phyloP scores from a whole-genome alignment of 2,113 vertebrate genomes.

The Siphamia tubifer region DNA sequence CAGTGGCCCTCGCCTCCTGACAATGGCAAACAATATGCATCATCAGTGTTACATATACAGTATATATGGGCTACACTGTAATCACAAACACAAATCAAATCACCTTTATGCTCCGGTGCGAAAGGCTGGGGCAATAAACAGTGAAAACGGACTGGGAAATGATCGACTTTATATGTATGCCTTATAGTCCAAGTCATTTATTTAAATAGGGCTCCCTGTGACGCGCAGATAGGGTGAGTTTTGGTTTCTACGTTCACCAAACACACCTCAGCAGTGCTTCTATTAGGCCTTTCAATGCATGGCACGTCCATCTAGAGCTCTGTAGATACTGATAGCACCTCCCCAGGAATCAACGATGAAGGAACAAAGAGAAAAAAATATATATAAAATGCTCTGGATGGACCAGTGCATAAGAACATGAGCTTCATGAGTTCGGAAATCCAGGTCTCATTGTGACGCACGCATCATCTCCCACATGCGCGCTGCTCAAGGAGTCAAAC shows the following conservation, averaged over 20 bases:
- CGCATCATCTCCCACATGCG: background rate
- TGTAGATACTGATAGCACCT: constrained; percentile 61
- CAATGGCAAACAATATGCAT: constrained; percentile 34
- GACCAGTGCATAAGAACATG: constrained; percentile 39
- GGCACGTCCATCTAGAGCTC: constrained; percentile 61
- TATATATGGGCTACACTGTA: constrained; percentile 40
- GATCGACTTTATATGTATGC: constrained; percentile 55
- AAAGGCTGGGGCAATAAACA: constrained; percentile 56
- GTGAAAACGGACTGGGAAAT: constrained; percentile 64
- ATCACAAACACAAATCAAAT: constrained; percentile 71
- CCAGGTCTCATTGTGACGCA: constrained; percentile 5
- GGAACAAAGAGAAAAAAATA: constrained; percentile 76
- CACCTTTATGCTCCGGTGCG: constrained; percentile 48
- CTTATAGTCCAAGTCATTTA: constrained; percentile 61
- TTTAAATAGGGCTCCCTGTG: constrained; percentile 62
- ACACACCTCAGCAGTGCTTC: constrained; percentile 58
- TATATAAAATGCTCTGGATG: constrained; percentile 61
- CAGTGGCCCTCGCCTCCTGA: constrained; percentile 36
- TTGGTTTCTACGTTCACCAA: constrained; percentile 32
- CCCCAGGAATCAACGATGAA: constrained; percentile 64
- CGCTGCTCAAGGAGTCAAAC: constrained; percentile 31
- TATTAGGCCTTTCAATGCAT: constrained; percentile 59
- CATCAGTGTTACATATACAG: constrained; percentile 20
- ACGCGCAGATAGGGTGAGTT: constrained; percentile 44
- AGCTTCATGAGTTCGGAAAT: constrained; percentile 20